Evolutionary conservation across 1,140 invertebrate genomes (phyloP).

Genomic region (Danaus melanippus): DNA sequence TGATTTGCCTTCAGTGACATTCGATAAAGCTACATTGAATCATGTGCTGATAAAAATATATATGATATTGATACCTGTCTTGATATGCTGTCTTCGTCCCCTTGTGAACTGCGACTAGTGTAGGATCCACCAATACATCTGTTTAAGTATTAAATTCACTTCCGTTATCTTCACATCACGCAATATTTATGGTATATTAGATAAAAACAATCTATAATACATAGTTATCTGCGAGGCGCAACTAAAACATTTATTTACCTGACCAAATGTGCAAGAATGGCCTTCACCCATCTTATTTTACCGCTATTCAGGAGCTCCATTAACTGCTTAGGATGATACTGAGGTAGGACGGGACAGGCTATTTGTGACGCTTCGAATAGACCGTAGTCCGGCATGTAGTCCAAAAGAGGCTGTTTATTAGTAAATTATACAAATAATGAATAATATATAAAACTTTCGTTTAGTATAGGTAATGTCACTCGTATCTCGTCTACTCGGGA

Average conservation of each 20-base stretch:
- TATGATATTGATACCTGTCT: constrained; percentile 51
- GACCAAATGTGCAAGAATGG: constrained; percentile 96
- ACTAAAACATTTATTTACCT: constrained; percentile 53
- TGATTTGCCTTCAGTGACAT: too few relatives aligned
- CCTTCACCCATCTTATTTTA: constrained; percentile 97
- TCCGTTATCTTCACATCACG: too few relatives aligned
- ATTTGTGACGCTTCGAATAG: constrained; percentile 97
- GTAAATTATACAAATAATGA: constrained; percentile 4
- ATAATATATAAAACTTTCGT: background rate
- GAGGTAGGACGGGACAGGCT: constrained; percentile 97
- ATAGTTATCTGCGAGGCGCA: background rate
- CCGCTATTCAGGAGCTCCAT: constrained; percentile 99
- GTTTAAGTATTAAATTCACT: constrained; percentile 3
- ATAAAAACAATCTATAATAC: too few relatives aligned
- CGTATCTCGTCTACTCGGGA: too few relatives aligned
- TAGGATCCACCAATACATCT: constrained; percentile 83
- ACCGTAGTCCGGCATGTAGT: constrained; percentile 94
- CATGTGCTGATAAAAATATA: too few relatives aligned
- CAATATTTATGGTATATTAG: too few relatives aligned
- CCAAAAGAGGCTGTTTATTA: constrained; percentile 61
- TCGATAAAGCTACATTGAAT: too few relatives aligned
- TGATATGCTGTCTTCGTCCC: constrained; percentile 77
- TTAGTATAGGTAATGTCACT: too few relatives aligned
- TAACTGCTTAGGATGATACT: constrained; percentile 98
- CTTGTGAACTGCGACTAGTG: constrained; percentile 68